These are phyloP conservation scores for Pristionchus pacificus DNA, from an alignment of 1,140 invertebrate species.

Conservation along the genomic window DNA sequence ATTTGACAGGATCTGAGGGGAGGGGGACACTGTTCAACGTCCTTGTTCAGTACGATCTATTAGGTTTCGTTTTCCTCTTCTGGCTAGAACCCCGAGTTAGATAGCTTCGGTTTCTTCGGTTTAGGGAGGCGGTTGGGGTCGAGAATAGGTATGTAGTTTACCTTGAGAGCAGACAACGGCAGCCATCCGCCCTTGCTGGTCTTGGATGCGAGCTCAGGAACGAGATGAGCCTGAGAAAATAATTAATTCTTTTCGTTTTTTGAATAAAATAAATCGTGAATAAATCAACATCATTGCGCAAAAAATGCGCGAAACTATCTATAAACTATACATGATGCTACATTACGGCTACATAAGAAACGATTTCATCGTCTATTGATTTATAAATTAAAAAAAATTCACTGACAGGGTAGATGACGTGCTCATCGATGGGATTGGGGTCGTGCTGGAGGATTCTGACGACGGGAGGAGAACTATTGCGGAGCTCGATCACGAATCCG, in stretches of 20 bases:
- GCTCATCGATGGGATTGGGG: slow-evolving; percentile 35
- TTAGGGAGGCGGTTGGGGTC: background rate
- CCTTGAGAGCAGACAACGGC: background rate
- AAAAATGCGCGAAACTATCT: background rate
- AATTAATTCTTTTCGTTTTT: background rate
- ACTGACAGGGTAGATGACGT: no score
- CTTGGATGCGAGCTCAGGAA: slow-evolving; percentile 18
- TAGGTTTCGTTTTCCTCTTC: no score
- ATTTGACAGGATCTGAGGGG: no score
- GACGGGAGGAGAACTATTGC: slow-evolving; percentile 7
- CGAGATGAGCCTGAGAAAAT: slow-evolving; percentile 20
- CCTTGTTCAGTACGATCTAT: no score
- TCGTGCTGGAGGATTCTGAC: slow-evolving; percentile 32
- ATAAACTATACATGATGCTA: slow-evolving; percentile 15
- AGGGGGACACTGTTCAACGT: no score
- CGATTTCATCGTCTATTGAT: no score
- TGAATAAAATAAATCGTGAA: no score
- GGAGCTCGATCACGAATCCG: slow-evolving; percentile 39
- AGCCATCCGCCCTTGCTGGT: slow-evolving; percentile 23
- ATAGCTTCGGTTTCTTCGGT: background rate
- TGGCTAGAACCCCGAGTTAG: no score
- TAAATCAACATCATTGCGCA: no score
- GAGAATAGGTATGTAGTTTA: no score
- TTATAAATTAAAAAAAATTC: no score
- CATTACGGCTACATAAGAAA: no score